Conservation (phyloP, 2,797 vertebrate genomes). For the Galaxias olidus region DNA sequence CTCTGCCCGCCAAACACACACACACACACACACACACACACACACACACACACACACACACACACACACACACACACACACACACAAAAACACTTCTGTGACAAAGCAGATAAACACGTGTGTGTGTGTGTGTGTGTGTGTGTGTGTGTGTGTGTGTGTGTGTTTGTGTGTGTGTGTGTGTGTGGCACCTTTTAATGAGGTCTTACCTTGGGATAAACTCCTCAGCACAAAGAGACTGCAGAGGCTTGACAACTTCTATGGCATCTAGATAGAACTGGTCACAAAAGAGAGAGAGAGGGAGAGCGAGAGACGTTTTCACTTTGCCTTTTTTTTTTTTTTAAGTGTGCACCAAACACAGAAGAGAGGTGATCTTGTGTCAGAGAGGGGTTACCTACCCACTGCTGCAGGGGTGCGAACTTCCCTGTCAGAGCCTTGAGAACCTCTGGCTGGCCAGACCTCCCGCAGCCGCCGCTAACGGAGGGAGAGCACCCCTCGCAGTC, state of each 20-base stretch:
- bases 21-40: too few relatives aligned
- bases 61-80: too few relatives aligned
- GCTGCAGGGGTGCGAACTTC: constrained; percentile 95
- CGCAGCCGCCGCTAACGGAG: constrained; percentile 87
- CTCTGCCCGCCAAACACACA: constrained; percentile 62
- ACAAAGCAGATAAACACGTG: background rate
- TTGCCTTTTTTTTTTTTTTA: too few relatives aligned
- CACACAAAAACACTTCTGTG: background rate
- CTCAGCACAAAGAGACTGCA: constrained; percentile 80
- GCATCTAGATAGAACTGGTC: constrained; percentile 92
- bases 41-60: too few relatives aligned
- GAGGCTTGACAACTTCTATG: constrained; percentile 81
- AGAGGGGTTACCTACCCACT: constrained; percentile 86
- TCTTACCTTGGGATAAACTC: constrained; percentile 88
- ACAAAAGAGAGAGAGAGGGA: background rate
- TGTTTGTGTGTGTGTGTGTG: constrained; percentile 2
- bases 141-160: background rate
- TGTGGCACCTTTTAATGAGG: background rate
- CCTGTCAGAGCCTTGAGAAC: constrained; percentile 95
- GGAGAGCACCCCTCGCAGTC: constrained; percentile 84
- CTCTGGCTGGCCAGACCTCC: constrained; percentile 94
- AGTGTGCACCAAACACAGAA: too few relatives aligned
- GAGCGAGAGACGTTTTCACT: background rate
- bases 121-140: too few relatives aligned
- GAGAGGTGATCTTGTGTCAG: too few relatives aligned